A percentile compares a stretch with the other conserved stretches of the same genome.
Conservation (phyloP, 1,140 invertebrate genomes). For the Bradysia coprophila region DNA sequence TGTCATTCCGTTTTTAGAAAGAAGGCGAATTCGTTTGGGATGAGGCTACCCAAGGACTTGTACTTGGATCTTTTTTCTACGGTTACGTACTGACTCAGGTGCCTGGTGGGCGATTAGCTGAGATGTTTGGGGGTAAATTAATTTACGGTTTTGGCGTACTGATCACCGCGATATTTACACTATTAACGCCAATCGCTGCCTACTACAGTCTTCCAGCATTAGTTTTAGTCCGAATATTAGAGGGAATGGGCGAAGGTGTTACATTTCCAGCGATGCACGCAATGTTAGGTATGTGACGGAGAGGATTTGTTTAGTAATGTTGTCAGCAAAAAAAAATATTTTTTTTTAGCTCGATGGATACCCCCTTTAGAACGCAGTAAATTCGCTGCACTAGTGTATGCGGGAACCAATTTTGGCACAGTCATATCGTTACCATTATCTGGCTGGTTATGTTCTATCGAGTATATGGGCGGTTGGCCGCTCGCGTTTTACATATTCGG, state of each 20-base stretch:
- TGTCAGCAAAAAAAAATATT: no score
- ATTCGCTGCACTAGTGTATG: conserved; percentile 62
- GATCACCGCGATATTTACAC: conserved; percentile 56
- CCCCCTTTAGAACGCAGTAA: conserved; percentile 61
- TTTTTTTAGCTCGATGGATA: conserved; percentile 62
- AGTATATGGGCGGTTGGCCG: conserved; percentile 54
- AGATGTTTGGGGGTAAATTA: conserved; percentile 58
- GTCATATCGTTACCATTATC: conserved; percentile 54
- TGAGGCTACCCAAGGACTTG: conserved; percentile 55
- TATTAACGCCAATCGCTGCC: conserved; percentile 53
- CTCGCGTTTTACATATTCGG: conserved; percentile 65
- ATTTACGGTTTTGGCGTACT: conserved; percentile 62
- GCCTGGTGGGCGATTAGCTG: conserved; percentile 65
- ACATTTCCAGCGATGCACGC: conserved; percentile 70
- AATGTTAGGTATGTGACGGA: no score
- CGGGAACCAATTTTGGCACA: conserved; percentile 48
- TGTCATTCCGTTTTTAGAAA: conserved; percentile 27
- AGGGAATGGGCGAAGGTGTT: conserved; percentile 75
- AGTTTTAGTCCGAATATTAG: conserved; percentile 55
- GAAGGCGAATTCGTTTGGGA: conserved; percentile 61
- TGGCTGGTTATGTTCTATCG: conserved; percentile 48
- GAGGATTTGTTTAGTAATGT: no score
- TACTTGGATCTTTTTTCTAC: conserved; percentile 71
- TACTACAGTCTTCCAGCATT: conserved; percentile 48
- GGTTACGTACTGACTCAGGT: conserved; percentile 77